These are phyloP conservation scores for Drosophila tsacasi DNA, from an alignment of 1,140 invertebrate genomes.

Conservation along the genomic window DNA sequence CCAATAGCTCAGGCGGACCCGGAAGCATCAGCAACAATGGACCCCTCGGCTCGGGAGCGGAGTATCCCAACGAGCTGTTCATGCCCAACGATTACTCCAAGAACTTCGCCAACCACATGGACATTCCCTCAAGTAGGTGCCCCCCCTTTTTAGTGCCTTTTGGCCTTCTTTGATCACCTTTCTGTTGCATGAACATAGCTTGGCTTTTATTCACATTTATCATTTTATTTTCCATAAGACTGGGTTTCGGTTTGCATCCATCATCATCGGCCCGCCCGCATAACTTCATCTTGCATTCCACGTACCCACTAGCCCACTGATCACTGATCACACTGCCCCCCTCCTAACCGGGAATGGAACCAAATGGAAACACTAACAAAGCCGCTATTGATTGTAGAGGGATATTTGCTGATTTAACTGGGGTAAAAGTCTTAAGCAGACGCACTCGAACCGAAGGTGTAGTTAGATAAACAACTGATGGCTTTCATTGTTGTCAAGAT, in stretches of 20 bases:
- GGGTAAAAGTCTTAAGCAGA: constrained; percentile 34
- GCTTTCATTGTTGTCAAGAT: constrained; percentile 23
- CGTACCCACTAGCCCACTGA: constrained; percentile 39
- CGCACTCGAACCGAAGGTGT: constrained; percentile 20
- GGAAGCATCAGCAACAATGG: constrained; percentile 37
- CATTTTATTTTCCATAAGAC: constrained; percentile 18
- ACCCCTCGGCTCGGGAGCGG: constrained; percentile 37
- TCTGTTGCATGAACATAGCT: constrained; percentile 65
- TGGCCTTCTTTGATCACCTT: constrained; percentile 28
- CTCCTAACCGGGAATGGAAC: constrained; percentile 48
- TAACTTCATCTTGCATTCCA: constrained; percentile 18
- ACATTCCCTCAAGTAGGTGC: constrained; percentile 84
- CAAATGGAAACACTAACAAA: constrained; percentile 30
- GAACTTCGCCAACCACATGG: constrained; percentile 84
- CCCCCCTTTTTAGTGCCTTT: constrained; percentile 2
- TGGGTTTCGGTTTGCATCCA: constrained; percentile 28
- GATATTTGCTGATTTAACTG: constrained; percentile 42
- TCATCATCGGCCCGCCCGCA: background rate
- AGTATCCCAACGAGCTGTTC: constrained; percentile 84
- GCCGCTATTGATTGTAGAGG: constrained; percentile 32
- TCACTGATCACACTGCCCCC: constrained; percentile 5
- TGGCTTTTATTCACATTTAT: constrained; percentile 22
- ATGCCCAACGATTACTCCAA: constrained; percentile 83
- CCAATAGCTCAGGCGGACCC: constrained; percentile 33
- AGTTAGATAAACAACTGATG: constrained; percentile 41